A percentile compares a stretch with the other conserved stretches of the same genome.
Evolutionary conservation across 2,113 vertebrate species (phyloP).

Genomic region (Hippolais icterina): DNA sequence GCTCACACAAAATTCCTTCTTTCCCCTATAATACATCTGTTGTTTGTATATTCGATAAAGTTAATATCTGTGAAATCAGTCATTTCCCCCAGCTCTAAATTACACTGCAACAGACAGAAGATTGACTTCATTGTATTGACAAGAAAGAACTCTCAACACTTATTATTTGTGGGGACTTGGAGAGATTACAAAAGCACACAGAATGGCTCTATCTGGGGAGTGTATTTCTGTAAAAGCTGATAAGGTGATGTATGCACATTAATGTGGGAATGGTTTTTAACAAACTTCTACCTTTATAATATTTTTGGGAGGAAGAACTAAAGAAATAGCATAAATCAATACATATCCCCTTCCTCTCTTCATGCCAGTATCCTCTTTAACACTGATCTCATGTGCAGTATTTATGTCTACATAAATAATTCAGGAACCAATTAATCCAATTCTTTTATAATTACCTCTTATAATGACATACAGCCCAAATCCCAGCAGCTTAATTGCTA

Average conservation of each 20-base stretch:
- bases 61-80: constrained; percentile 77
- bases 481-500: constrained; percentile 70
- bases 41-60: constrained; percentile 72
- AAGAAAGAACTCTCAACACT: constrained; percentile 63
- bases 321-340: constrained; percentile 39
- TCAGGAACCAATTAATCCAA: constrained; percentile 77
- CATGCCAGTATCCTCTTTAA: constrained; percentile 51
- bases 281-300: constrained; percentile 15
- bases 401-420: constrained; percentile 79
- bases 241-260: neutral
- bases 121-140: constrained; percentile 72
- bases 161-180: constrained; percentile 66
- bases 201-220: constrained; percentile 41
- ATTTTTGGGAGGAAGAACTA: constrained; percentile 14
- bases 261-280: constrained; percentile 7
- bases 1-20: constrained; percentile 60
- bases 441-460: constrained; percentile 78
- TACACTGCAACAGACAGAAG: constrained; percentile 62
- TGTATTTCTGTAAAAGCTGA: constrained; percentile 23
- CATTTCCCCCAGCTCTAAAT: constrained; percentile 72
- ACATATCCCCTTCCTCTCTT: neutral
- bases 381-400: constrained; percentile 60
- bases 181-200: constrained; percentile 65
- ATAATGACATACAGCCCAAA: constrained; percentile 62
- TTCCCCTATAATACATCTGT: constrained; percentile 62